Conservation (phyloP, 2,888 invertebrate genomes). For the Hydroisotoma schaefferi region DNA sequence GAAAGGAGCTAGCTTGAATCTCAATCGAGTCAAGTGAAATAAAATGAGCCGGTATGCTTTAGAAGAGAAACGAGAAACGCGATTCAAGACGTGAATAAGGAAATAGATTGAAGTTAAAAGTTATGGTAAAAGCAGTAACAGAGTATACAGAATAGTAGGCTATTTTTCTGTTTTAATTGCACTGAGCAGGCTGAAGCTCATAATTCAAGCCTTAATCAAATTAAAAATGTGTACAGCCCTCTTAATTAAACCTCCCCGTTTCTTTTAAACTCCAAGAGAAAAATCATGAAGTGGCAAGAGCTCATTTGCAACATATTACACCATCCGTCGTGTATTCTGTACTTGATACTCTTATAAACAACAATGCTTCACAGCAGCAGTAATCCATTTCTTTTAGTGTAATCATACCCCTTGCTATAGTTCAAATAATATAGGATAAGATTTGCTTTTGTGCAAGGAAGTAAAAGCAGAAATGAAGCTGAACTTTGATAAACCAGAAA, state of each 20-base stretch:
- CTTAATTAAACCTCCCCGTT: slow-evolving; percentile 15
- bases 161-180: not conserved
- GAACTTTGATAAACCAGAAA: too few species aligned
- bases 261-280: not conserved
- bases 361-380: too few species aligned
- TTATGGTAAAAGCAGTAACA: too few species aligned
- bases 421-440: too few species aligned
- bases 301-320: slow-evolving; percentile 7
- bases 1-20: not conserved
- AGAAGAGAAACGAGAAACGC: not conserved
- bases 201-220: slow-evolving; percentile 19
- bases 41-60: not conserved
- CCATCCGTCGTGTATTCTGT: too few species aligned
- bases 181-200: slow-evolving; percentile 3
- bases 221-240: slow-evolving; percentile 16
- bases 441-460: too few species aligned
- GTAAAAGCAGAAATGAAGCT: too few species aligned
- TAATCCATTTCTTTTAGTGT: too few species aligned
- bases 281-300: slow-evolving; percentile 17
- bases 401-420: too few species aligned
- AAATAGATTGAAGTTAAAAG: too few species aligned
- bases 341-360: too few species aligned
- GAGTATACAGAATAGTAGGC: not conserved
- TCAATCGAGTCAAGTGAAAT: not conserved
- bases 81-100: not conserved